Conservation (phyloP, 1,140 invertebrate species). For the Adoxophyes honmai region DNA sequence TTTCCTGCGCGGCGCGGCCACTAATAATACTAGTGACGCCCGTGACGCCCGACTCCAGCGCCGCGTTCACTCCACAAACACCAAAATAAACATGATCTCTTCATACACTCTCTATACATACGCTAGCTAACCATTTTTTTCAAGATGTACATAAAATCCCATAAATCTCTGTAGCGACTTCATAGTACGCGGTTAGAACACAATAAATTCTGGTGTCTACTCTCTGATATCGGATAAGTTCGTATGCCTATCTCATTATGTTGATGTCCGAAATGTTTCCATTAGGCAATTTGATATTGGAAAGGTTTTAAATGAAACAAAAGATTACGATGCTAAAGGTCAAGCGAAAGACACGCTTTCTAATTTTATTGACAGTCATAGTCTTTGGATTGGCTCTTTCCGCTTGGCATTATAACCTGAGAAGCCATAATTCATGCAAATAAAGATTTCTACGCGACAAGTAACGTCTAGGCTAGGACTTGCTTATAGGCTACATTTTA, state of each 20-base stretch:
- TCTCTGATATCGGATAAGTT: background rate
- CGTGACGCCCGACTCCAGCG: background rate
- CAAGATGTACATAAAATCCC: background rate
- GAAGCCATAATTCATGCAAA: background rate
- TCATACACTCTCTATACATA: background rate
- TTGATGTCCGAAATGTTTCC: background rate
- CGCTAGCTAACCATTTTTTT: background rate
- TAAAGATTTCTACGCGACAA: background rate
- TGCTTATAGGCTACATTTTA: no score
- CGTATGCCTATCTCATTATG: background rate
- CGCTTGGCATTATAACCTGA: background rate
- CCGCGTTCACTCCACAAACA: constrained; percentile 3
- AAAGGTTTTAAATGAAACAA: constrained; percentile 9
- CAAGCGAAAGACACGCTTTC: constrained; percentile 4
- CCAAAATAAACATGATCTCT: constrained; percentile 15
- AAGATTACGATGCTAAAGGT: constrained; percentile 12
- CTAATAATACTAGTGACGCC: constrained; percentile 8
- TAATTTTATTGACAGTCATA: constrained; percentile 13
- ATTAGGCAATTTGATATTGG: constrained; percentile 7
- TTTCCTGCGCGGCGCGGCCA: background rate
- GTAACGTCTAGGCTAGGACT: constrained; percentile 30
- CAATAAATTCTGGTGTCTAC: background rate
- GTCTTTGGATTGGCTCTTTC: background rate
- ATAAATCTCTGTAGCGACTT: background rate
- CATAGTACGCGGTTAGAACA: constrained; percentile 5